phyloP scores from a whole-genome alignment of 2,797 vertebrate species.

The Pristis pectinata region DNA sequence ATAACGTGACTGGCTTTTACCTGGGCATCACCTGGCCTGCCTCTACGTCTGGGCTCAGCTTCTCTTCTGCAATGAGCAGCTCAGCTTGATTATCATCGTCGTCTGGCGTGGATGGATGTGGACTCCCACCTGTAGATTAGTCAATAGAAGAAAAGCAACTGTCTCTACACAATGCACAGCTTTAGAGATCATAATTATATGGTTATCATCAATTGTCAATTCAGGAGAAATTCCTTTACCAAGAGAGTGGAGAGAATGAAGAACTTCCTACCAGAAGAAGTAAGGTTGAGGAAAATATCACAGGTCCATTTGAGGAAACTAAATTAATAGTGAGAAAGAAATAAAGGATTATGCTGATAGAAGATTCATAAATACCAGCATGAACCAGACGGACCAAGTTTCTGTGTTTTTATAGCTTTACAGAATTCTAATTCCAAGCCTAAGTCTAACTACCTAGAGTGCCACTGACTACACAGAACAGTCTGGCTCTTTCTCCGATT shows the following conservation, averaged over 20 bases:
- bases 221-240: not conserved
- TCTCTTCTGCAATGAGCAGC: constrained; percentile 92
- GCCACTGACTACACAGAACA: not conserved
- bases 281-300: not conserved
- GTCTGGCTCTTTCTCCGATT: not conserved
- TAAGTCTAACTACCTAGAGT: not conserved
- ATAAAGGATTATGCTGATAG: not conserved
- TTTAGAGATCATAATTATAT: not conserved
- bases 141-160: not conserved
- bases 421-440: not conserved
- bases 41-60: constrained; percentile 91
- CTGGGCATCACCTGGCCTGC: constrained; percentile 84
- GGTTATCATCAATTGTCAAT: not conserved
- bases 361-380: not conserved
- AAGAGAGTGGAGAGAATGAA: not conserved
- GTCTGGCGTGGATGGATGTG: constrained; percentile 87
- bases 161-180: not conserved
- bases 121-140: constrained; percentile 78
- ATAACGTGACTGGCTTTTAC: constrained; percentile 52
- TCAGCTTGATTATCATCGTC: constrained; percentile 94
- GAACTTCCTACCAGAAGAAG: not conserved
- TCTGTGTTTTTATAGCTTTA: not conserved
- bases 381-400: not conserved
- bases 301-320: not conserved
- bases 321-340: not conserved